Evolutionary conservation across 2,888 invertebrate species (phyloP), one percentile per base, ranked within the genome.

Genomic region (Drosophila greeni): DNA sequence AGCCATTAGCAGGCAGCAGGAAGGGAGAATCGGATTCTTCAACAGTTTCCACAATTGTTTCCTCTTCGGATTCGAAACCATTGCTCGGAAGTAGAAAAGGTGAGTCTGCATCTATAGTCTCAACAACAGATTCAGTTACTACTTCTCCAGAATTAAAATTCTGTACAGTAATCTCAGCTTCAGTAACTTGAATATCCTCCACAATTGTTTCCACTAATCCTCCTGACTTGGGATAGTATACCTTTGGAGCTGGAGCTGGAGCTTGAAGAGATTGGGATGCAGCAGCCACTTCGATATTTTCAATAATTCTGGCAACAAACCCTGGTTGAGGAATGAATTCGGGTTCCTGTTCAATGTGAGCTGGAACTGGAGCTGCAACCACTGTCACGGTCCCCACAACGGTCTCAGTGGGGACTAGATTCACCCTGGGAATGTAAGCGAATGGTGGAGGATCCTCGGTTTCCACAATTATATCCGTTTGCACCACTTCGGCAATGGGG

Each of bases 401-500:
- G 3, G 42, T 61, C 18, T 61, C 42, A 1, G 23, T 29, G 29
- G 33, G 62, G 0, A 16, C 16, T 0, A 56, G n/a, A 51, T 37
- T 51, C 12, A 24, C 36, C 11, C 42, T 23, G 9, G 62, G 62
- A 23, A 58, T 58, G 7, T 39, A 59, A 3, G 42, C 14, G 1
- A 57, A 42, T 0, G 29, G 39, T 0, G 42, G 12, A 8, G n/a
- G 12, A 5, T 20, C 23, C 26, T 16, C 33, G 14, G 66, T 3
- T 7, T 51, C 66, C 5, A 45, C 33, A 20, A 66, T n/a, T 8
- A 49, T 26, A 24, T 66, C 66, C 6, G 66, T 18, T 39, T 66
- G 66, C 0, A 66, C 48, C 37, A 66, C 34, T 29, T 66, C 66
- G 1, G 39, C 62, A 5, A 62, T 62, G 16, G 62, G 62, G 0